phyloP scores from a whole-genome alignment of 2,888 invertebrate genomes.

The Xanthorhoe spadicearia region DNA sequence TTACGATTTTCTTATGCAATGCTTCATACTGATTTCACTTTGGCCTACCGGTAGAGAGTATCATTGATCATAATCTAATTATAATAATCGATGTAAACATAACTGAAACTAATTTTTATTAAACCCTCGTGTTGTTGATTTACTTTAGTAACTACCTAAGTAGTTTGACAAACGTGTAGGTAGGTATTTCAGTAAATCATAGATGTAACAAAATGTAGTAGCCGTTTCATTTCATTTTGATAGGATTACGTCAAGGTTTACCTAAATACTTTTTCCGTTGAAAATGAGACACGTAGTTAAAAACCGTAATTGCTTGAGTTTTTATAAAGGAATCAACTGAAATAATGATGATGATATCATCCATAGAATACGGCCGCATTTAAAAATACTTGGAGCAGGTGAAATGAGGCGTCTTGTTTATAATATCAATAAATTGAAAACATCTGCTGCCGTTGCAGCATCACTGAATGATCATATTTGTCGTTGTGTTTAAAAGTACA shows the following conservation, averaged over 20 bases:
- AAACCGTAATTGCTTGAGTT: not conserved
- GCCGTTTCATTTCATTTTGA: conserved; percentile 13
- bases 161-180: not conserved
- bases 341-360: conserved; percentile 60
- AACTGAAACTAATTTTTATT: too few relatives aligned
- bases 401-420: conserved; percentile 60
- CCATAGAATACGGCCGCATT: conserved; percentile 53
- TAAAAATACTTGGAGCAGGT: conserved; percentile 67
- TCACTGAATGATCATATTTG: conserved; percentile 11
- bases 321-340: conserved; percentile 15
- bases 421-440: conserved; percentile 54
- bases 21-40: not conserved
- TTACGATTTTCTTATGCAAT: conserved; percentile 1
- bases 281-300: not conserved
- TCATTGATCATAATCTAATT: not conserved
- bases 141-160: not conserved
- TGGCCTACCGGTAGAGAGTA: not conserved
- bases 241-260: conserved; percentile 23
- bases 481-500: conserved; percentile 12
- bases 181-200: not conserved
- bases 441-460: conserved; percentile 54
- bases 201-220: conserved; percentile 7
- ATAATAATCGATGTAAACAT: too few relatives aligned
- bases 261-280: conserved; percentile 15
- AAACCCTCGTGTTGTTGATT: too few relatives aligned